Conservation (phyloP, 64 coral and sea anemone genomes). For the Pocillopora verrucosa region DNA sequence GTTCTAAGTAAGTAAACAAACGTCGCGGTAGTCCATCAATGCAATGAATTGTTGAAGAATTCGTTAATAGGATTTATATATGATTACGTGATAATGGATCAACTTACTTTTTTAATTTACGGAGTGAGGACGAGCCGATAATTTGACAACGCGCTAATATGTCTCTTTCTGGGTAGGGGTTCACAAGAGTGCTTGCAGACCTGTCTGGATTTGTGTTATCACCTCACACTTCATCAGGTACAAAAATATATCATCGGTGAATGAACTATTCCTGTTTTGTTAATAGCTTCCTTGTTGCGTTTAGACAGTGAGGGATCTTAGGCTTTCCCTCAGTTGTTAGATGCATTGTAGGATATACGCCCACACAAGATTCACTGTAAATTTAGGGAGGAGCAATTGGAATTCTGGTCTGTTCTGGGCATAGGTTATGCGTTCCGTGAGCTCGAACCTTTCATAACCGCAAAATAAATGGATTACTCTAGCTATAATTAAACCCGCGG, state of each 20-base stretch:
- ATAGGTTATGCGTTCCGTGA: too few relatives aligned
- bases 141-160: background rate
- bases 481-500: too few relatives aligned
- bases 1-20: background rate
- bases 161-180: constrained; percentile 21
- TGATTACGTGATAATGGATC: background rate
- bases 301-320: too few relatives aligned
- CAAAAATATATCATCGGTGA: background rate
- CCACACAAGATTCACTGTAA: too few relatives aligned
- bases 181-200: constrained; percentile 28
- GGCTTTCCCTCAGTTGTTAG: too few relatives aligned
- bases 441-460: too few relatives aligned
- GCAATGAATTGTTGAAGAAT: background rate
- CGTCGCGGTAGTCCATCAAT: background rate
- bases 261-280: background rate
- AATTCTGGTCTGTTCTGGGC: too few relatives aligned
- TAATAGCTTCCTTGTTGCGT: too few relatives aligned
- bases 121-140: background rate
- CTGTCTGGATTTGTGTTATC: constrained; percentile 66
- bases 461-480: too few relatives aligned
- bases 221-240: constrained; percentile 16
- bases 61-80: background rate
- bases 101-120: background rate
- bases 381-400: too few relatives aligned
- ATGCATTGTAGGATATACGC: too few relatives aligned